Conservation (phyloP, 1,140 invertebrate genomes). For the Drosophila teissieri region DNA sequence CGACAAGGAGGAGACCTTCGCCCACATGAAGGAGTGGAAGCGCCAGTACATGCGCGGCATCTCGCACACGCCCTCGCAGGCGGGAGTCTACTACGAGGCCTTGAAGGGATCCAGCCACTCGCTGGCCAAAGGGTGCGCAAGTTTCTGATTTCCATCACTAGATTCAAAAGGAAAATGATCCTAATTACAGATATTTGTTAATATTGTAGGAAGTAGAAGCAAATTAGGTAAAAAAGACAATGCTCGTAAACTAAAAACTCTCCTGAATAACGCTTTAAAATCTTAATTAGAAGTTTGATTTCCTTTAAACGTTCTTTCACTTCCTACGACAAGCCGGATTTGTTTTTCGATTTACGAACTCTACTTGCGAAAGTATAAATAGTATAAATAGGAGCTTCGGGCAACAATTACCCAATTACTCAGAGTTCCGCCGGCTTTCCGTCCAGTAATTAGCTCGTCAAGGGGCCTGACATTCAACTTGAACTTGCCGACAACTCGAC, state of each 20-base stretch:
- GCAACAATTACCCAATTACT: slow-evolving; percentile 40
- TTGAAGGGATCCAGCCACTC: slow-evolving; percentile 78
- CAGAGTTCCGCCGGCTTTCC: slow-evolving; percentile 41
- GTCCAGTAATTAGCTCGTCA: slow-evolving; percentile 48
- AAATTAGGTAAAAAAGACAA: too few species aligned
- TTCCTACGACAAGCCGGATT: too few species aligned
- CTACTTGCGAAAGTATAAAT: slow-evolving; percentile 9
- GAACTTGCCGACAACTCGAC: slow-evolving; percentile 62
- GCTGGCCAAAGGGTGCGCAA: slow-evolving; percentile 71
- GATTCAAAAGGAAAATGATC: too few species aligned
- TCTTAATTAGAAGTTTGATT: too few species aligned
- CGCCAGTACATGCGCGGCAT: slow-evolving; percentile 79
- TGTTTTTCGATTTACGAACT: too few species aligned
- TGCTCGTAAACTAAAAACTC: too few species aligned
- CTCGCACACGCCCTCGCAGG: slow-evolving; percentile 75
- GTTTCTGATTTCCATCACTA: too few species aligned
- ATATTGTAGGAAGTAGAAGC: too few species aligned
- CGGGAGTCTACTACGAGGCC: slow-evolving; percentile 79
- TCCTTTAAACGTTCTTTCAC: too few species aligned
- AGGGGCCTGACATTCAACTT: slow-evolving; percentile 75
- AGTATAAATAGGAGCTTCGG: slow-evolving; percentile 20
- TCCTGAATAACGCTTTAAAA: too few species aligned
- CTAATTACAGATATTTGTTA: too few species aligned
- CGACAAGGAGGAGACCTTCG: slow-evolving; percentile 65
- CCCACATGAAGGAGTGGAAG: slow-evolving; percentile 70